Evolutionary conservation across 2,888 invertebrate genomes (phyloP), one percentile per base, ranked within the genome.

Genomic region (Hylaea fasciaria): DNA sequence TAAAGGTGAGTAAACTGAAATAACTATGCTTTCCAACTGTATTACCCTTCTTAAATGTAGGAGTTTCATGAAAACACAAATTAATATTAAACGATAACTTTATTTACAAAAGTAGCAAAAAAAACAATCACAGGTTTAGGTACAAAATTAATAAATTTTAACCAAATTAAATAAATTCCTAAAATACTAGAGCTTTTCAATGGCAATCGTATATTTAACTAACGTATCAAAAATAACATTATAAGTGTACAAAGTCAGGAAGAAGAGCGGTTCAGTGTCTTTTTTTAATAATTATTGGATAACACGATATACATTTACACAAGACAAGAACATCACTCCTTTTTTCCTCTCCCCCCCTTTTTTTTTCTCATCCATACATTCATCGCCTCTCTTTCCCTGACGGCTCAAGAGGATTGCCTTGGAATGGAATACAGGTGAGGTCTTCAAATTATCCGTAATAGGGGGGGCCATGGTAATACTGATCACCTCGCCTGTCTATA

Each of bases 401-500:
- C n/a, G n/a, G n/a, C 32, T 32, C 32, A 32, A 32, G 32, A 37
- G 17, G 9, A 16, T 47, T 32, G 35, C 32, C 22, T 14, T 7
- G 14, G 13, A 13, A 13, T 14, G 2, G 40, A 40, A 40, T 13
- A 40, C 13, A n/a, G 37, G n/a, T 37, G n/a, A 9, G 14, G n/a
- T 39, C 13, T 0, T 13, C 14, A 40, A 13, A 11, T 73, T 81
- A 83, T 5, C 89, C 87, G 60, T 74, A 90, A 49, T 87, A 85
- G 14, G 73, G 77, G 0, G 87, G 87, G 7, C 86, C 86, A n/a
- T 85, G 82, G 60, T 70, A 75, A 55, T 74, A 72, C 32, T 74
- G 72, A 16, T 87, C 89, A 0, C 72, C 67, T 62, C 90, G 59
- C n/a, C 87, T 57, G 61, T 91, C 91, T 0, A 89, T 84, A 37